phyloP scores from a whole-genome alignment of 2,888 invertebrate species.

The Apamea crenata region DNA sequence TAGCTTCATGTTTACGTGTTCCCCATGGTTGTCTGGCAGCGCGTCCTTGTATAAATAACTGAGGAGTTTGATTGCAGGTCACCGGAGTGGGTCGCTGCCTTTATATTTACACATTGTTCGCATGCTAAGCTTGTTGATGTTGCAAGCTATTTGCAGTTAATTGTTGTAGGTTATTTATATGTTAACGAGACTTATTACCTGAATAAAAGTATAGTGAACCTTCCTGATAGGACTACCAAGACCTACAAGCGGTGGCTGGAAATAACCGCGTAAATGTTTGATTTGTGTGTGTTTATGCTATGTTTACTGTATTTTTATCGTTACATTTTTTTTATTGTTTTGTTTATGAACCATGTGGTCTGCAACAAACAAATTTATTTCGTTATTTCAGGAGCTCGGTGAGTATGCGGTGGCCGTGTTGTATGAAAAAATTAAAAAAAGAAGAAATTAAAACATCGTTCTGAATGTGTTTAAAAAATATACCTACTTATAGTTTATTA shows the following conservation, averaged over 20 bases:
- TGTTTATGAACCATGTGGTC: too few species aligned
- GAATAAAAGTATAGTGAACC: background rate
- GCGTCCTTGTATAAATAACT: slow-evolving; percentile 52
- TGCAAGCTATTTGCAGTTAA: slow-evolving; percentile 26
- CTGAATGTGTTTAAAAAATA: background rate
- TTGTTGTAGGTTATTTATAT: slow-evolving; percentile 18
- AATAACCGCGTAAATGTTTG: too few species aligned
- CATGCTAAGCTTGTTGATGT: slow-evolving; percentile 36
- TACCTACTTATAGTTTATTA: background rate
- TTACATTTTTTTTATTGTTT: too few species aligned
- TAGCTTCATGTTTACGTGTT: slow-evolving; percentile 51
- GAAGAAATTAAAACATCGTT: background rate
- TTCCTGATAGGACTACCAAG: too few species aligned
- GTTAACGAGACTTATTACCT: background rate
- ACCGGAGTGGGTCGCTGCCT: slow-evolving; percentile 42
- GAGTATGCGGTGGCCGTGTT: background rate
- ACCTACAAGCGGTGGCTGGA: background rate
- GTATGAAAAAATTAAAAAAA: too few species aligned
- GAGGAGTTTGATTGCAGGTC: slow-evolving; percentile 52
- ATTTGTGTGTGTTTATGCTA: too few species aligned
- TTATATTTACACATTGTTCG: slow-evolving; percentile 47
- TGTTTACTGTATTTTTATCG: too few species aligned
- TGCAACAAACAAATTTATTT: too few species aligned
- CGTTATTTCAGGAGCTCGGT: background rate
- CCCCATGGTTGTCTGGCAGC: slow-evolving; percentile 44